Conservation (phyloP, 2,797 vertebrate species). For the Protosalanx chinensis region DNA sequence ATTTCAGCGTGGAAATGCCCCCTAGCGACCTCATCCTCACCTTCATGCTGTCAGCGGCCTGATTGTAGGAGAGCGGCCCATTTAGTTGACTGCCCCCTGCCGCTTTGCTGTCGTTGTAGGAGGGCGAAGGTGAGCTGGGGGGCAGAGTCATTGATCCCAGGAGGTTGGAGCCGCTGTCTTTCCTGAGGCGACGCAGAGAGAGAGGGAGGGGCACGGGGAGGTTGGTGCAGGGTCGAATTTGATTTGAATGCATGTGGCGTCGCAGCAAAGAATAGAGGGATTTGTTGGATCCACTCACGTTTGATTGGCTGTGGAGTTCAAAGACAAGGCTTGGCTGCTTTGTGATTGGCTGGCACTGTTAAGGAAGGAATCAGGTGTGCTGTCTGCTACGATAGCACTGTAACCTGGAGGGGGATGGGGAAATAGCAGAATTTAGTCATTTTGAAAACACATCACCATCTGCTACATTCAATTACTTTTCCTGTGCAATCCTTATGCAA, state of each 20-base stretch:
- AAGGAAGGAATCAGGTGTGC: conserved; percentile 73
- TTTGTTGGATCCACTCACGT: conserved; percentile 71
- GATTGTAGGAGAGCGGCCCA: conserved; percentile 79
- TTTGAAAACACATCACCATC: background rate
- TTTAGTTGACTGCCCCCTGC: conserved; percentile 74
- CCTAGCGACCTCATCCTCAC: conserved; percentile 52
- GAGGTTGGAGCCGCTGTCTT: conserved; percentile 77
- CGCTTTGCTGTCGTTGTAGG: conserved; percentile 80
- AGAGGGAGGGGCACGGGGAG: background rate
- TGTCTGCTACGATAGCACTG: conserved; percentile 85
- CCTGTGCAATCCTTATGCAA: background rate
- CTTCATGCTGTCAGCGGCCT: conserved; percentile 77
- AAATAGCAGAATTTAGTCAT: background rate
- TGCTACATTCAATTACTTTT: too few species aligned
- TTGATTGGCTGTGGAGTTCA: conserved; percentile 79
- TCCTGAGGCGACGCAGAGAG: conserved; percentile 53
- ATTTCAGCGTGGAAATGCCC: background rate
- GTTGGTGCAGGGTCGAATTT: background rate
- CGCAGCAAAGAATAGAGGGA: background rate
- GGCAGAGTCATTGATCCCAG: conserved; percentile 75
- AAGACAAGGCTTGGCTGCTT: conserved; percentile 71
- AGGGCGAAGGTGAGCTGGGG: conserved; percentile 77
- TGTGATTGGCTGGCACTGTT: conserved; percentile 74
- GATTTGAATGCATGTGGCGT: background rate
- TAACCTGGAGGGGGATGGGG: conserved; percentile 72